Base-by-base conservation (phyloP, 2,113 vertebrate species). In the Heterocephalus glaber region DNA sequence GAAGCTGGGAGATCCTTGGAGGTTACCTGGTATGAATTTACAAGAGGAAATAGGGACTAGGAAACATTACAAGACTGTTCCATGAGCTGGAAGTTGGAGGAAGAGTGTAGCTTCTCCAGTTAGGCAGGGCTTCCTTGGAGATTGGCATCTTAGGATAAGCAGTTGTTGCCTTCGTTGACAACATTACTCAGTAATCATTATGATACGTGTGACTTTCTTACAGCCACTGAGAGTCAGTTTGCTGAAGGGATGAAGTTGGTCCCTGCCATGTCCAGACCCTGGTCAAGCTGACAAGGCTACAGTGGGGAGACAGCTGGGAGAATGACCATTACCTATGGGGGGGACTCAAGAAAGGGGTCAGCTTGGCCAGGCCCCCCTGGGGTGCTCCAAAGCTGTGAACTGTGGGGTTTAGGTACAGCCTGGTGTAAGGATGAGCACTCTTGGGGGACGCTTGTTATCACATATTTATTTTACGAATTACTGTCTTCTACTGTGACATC, bases 71-170 rank as follows among this genome's bases (percentile, higher is more conserved):
- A 58, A 38, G 33, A 17, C 60, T 49, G 17, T 72, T 35, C 14
- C 11, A 7, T 6, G 52, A 1, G 13, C 10, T 11, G 12, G 80
- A 72, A 26, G 8, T 33, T 30, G 13, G 19, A 24, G 10, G 47
- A 30, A 49, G 33, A 19, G 5, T n/a, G 38, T 1, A 22, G 33
- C 35, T 33, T n/a, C 61, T 38, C 19, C 0, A 3, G 9, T 20
- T 35, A 30, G 56, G 4, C 26, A 5, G 26, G 68, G 30, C 44
- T 61, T 41, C 30, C 47, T 10, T 24, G n/a, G 56, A 82, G 70
- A 47, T 28, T 33, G 0, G 1, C 0, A 2, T 56, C n/a, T 5
- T 2, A 14, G 56, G 28, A 8, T 1, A n/a, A 5, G 17, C 52
- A 20, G 44, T 33, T 24, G 10, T 49, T 2, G 30, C 61, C 8